Evolutionary conservation across 2,888 invertebrate species (phyloP), one percentile per base, ranked within the genome.

Genomic region (Capitulum mitella): DNA sequence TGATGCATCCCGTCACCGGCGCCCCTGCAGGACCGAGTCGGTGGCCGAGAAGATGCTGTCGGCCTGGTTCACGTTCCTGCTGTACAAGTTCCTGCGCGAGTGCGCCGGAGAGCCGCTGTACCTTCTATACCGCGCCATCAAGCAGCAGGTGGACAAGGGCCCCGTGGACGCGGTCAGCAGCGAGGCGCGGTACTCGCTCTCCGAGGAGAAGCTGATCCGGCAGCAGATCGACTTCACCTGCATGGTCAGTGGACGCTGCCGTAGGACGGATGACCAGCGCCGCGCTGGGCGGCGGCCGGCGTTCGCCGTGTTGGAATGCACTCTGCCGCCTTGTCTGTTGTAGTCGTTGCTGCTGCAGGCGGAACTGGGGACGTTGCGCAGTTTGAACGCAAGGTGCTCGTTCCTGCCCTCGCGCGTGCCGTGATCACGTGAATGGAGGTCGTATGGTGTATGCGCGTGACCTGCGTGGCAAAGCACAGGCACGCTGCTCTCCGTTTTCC

Each of bases 41-140:
- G 98, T 99, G 14, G 99, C 98, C 34, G 99, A 99, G 86, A 97
- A 99, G 88, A 99, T 99, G 99, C 89, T 99, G 77, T 97, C 98
- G 83, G 97, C 98, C 81, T 99, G 99, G 99, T 99, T 99, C 87
- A 98, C 99, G 82, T 99, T 99, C 88, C 89, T 99, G 81, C 88
- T 99, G 84, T 98, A 98, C 87, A 97, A 97, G 89, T 99, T 98
- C 88, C 89, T 99, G 84, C 92, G 97, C 85, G 98, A 98, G 86
- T 97, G 97, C 87, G 98, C 98, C 77, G 99, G 99, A 46, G 98
- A 98, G 87, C 98, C 98, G 78, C 89, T 99, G 80, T 99, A 97
- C 87, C 93, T 98, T 90, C 89, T 99, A 83, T 99, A 97, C 88
- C 92, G 97, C 87, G 98, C 98, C 81, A 97, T 99, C 86, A 98